These are phyloP conservation scores for Gymnocephalus cernua DNA, from an alignment of 2,113 vertebrate genomes.

Conservation along the genomic window DNA sequence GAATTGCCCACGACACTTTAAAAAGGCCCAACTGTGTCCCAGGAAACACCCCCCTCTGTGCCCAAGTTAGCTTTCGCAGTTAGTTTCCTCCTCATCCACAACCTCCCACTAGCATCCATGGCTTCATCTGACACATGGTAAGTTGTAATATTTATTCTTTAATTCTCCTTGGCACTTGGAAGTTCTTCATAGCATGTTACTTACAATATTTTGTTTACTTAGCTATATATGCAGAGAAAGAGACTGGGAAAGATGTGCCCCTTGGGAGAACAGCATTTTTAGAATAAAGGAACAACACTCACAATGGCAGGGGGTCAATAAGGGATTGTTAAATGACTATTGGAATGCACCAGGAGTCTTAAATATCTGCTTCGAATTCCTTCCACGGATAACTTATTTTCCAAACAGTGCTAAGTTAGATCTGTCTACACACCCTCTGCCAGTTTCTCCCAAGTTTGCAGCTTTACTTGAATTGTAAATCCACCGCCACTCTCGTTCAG, in stretches of 20 bases:
- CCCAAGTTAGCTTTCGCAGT: background rate
- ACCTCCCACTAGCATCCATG: background rate
- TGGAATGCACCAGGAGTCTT: constrained; percentile 28
- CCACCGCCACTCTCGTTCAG: constrained; percentile 5
- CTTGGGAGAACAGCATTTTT: background rate
- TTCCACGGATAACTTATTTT: constrained; percentile 10
- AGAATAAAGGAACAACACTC: constrained; percentile 15
- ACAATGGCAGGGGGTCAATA: constrained; percentile 20
- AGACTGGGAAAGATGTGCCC: background rate
- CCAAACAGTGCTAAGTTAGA: constrained; percentile 25
- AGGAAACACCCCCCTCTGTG: background rate
- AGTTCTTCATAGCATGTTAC: background rate
- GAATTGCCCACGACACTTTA: constrained; percentile 12
- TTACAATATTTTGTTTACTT: background rate
- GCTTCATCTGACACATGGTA: background rate
- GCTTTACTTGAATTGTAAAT: background rate
- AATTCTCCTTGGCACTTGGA: background rate
- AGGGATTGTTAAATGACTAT: constrained; percentile 8
- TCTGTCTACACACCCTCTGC: constrained; percentile 8
- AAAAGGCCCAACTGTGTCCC: constrained; percentile 14
- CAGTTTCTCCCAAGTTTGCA: constrained; percentile 9
- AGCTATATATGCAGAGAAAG: constrained; percentile 13
- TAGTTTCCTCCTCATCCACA: constrained; percentile 22
- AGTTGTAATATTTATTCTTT: constrained; percentile 1
- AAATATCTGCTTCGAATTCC: constrained; percentile 35